Conservation (phyloP, 2,797 vertebrate genomes). For the Sebastes matsubarae region DNA sequence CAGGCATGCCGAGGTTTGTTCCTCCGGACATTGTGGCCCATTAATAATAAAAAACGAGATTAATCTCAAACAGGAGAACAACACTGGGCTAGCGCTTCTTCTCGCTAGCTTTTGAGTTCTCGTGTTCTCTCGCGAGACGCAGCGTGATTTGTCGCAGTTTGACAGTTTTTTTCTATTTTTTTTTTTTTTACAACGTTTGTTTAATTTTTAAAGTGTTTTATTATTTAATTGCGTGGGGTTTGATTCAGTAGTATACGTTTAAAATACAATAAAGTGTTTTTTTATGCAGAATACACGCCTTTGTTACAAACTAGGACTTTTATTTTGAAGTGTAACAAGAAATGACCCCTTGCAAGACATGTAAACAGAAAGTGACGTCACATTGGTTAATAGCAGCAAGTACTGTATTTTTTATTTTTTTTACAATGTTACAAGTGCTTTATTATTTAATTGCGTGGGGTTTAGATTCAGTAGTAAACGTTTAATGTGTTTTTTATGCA, state of each 20-base stretch:
- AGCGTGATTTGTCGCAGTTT: neutral
- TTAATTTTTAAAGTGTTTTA: neutral
- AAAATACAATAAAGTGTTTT: rapidly evolving
- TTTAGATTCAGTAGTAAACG: rapidly evolving
- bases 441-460: rapidly evolving
- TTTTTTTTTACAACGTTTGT: neutral
- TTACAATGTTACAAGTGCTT: neutral
- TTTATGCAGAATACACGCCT: neutral
- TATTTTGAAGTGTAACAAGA: slow-evolving; percentile 60
- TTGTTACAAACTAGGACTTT: neutral
- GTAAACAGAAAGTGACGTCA: slow-evolving; percentile 10
- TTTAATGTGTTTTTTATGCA: neutral
- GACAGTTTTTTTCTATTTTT: neutral
- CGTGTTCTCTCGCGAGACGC: slow-evolving; percentile 61
- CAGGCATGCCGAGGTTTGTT: slow-evolving; percentile 64
- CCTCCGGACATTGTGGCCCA: slow-evolving; percentile 75
- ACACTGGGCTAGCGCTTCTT: slow-evolving; percentile 65
- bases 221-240: rapidly evolving
- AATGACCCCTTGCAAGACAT: neutral
- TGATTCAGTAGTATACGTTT: rapidly evolving
- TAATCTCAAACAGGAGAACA: slow-evolving; percentile 53
- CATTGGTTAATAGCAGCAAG: neutral
- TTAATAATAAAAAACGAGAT: slow-evolving; percentile 53
- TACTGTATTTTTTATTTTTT: neutral
- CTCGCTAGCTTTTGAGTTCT: slow-evolving; percentile 58